Percentiles rank a stretch among this genome's conserved stretches.
Evolutionary conservation across 2,113 vertebrate species (phyloP).

Genomic region (Gadus chalcogrammus): DNA sequence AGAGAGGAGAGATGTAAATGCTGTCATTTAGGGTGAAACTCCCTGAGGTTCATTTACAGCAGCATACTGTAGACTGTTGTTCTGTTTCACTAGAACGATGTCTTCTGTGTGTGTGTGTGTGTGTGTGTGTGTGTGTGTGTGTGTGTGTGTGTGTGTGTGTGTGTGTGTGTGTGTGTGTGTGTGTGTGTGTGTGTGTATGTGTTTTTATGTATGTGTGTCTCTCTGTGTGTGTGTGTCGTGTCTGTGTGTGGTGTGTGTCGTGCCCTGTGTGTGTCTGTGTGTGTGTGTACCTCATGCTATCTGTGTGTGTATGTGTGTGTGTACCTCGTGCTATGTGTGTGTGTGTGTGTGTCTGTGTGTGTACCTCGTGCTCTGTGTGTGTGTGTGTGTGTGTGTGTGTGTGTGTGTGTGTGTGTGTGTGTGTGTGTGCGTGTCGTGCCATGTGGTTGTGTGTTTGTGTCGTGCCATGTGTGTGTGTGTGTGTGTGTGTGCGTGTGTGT

Average conservation of each 20-base stretch:
- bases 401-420: neutral
- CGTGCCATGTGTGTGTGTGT: neutral
- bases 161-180: too few relatives aligned
- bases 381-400: neutral
- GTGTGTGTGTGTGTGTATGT: too few relatives aligned
- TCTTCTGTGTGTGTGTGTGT: too few relatives aligned
- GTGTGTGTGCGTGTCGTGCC: too few relatives aligned
- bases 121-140: too few relatives aligned
- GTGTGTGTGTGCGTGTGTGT: too few relatives aligned
- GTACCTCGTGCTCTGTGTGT: neutral
- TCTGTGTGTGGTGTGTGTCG: too few relatives aligned
- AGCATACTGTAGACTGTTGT: neutral
- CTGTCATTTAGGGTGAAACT: conserved; percentile 33
- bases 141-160: too few relatives aligned
- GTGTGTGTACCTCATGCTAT: neutral
- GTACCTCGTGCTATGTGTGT: too few relatives aligned
- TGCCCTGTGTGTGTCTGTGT: neutral
- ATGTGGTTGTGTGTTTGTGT: neutral
- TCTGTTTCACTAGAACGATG: too few relatives aligned
- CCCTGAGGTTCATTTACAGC: conserved; percentile 48
- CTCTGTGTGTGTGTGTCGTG: too few relatives aligned
- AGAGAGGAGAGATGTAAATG: conserved; percentile 22
- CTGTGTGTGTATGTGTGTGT: neutral
- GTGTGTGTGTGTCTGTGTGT: neutral
- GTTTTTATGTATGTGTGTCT: too few relatives aligned